These are phyloP conservation scores for Axea sp. DNA, from an alignment of 2,888 invertebrate species.

Conservation along the genomic window DNA sequence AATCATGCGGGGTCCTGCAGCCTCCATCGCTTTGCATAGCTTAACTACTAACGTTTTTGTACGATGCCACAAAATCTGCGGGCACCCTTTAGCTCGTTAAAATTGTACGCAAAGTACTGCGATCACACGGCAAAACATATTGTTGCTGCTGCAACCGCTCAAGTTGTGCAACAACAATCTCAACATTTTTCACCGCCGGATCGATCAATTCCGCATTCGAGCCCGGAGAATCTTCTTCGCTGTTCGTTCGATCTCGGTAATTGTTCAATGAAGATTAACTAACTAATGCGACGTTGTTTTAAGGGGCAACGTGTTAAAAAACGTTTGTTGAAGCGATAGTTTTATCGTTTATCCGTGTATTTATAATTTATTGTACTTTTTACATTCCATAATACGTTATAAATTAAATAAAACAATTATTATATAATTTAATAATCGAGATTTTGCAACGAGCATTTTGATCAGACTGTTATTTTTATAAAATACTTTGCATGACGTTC, in stretches of 20 bases:
- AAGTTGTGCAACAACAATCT: background rate
- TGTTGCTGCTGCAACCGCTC: constrained; percentile 1
- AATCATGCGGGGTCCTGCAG: constrained; percentile 65
- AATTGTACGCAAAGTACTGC: constrained; percentile 2
- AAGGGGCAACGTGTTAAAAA: too few relatives aligned
- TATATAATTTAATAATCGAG: too few relatives aligned
- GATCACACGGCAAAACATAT: background rate
- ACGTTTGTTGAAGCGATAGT: too few relatives aligned
- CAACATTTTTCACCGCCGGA: background rate
- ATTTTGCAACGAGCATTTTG: too few relatives aligned
- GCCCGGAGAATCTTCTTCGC: constrained; percentile 1
- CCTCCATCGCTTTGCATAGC: constrained; percentile 50
- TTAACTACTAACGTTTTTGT: constrained; percentile 50
- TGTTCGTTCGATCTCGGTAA: too few relatives aligned
- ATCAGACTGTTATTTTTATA: too few relatives aligned
- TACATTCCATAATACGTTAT: too few relatives aligned
- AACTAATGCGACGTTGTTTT: too few relatives aligned
- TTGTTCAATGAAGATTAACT: background rate
- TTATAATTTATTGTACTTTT: too few relatives aligned
- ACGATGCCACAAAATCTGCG: constrained; percentile 45
- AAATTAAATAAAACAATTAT: too few relatives aligned
- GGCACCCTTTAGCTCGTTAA: constrained; percentile 33
- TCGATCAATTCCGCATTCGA: background rate
- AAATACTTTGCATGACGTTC: too few relatives aligned
- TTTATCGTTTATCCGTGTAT: too few relatives aligned